Evolutionary conservation across 1,140 invertebrate genomes (phyloP).

Genomic region (Sinonovacula constricta): DNA sequence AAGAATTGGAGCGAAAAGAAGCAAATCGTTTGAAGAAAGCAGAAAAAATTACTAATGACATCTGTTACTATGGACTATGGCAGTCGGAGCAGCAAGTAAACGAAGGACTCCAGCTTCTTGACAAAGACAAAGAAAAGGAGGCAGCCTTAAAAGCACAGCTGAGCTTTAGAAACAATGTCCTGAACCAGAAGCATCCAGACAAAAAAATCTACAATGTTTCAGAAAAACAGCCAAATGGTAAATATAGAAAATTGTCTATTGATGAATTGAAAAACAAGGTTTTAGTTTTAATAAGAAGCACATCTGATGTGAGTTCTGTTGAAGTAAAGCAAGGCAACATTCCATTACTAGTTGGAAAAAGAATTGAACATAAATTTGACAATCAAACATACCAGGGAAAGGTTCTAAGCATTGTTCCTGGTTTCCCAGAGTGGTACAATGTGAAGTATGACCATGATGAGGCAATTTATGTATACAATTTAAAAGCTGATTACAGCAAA

Average conservation of each 20-base stretch:
- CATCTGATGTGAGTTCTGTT: not conserved
- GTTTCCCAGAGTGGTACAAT: slow-evolving; percentile 46
- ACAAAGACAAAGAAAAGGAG: not conserved
- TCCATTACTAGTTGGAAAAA: slow-evolving; percentile 37
- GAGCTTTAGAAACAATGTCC: slow-evolving; percentile 9
- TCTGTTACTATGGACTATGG: slow-evolving; percentile 19
- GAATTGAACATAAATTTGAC: slow-evolving; percentile 33
- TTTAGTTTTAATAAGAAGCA: not conserved
- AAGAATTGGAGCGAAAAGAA: slow-evolving; percentile 18
- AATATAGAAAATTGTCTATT: slow-evolving; percentile 6
- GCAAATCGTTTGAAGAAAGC: slow-evolving; percentile 3
- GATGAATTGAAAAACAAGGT: slow-evolving; percentile 41
- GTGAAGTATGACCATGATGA: slow-evolving; percentile 44
- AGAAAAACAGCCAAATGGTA: not conserved
- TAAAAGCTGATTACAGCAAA: slow-evolving; percentile 37
- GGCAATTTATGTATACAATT: slow-evolving; percentile 44
- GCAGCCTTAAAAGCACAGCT: slow-evolving; percentile 18
- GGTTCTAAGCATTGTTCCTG: slow-evolving; percentile 27
- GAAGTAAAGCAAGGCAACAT: not conserved
- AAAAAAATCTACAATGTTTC: not conserved
- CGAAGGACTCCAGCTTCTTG: not conserved
- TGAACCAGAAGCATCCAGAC: slow-evolving; percentile 7
- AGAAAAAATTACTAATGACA: slow-evolving; percentile 13
- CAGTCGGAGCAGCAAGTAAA: slow-evolving; percentile 5
- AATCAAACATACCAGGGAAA: slow-evolving; percentile 17